These are phyloP conservation scores for Drosophila repleta DNA, from an alignment of 1,140 invertebrate genomes.

Conservation along the genomic window DNA sequence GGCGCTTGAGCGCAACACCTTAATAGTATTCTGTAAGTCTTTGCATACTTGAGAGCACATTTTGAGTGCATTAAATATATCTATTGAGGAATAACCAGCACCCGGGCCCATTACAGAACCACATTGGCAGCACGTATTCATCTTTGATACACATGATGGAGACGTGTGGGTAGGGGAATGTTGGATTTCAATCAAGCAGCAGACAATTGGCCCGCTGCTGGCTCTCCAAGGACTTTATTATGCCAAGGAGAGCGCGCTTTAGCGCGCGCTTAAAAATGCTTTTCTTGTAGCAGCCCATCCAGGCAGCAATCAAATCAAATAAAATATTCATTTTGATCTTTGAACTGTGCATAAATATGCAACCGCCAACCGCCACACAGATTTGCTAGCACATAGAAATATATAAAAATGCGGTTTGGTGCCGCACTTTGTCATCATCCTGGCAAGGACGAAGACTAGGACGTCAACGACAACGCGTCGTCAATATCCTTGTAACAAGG, in stretches of 20 bases:
- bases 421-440: constrained; percentile 61
- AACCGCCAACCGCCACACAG: constrained; percentile 42
- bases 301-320: constrained; percentile 73
- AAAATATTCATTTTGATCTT: constrained; percentile 81
- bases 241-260: constrained; percentile 63
- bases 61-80: constrained; percentile 18
- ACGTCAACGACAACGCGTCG: constrained; percentile 22
- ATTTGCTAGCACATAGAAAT: constrained; percentile 46
- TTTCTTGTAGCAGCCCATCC: constrained; percentile 63
- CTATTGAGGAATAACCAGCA: neutral
- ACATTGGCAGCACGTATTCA: constrained; percentile 29
- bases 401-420: constrained; percentile 63
- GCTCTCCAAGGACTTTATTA: constrained; percentile 71
- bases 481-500: constrained; percentile 41
- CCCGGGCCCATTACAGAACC: neutral
- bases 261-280: constrained; percentile 72
- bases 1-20: neutral
- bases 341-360: constrained; percentile 80
- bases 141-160: constrained; percentile 19
- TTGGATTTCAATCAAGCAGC: constrained; percentile 35
- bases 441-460: constrained; percentile 25
- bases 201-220: constrained; percentile 66
- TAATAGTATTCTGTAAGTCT: neutral
- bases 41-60: constrained; percentile 11
- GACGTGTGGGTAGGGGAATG: constrained; percentile 1